These are phyloP conservation scores for Falcaria lacertinaria DNA, from an alignment of 2,888 invertebrate species.

Conservation along the genomic window DNA sequence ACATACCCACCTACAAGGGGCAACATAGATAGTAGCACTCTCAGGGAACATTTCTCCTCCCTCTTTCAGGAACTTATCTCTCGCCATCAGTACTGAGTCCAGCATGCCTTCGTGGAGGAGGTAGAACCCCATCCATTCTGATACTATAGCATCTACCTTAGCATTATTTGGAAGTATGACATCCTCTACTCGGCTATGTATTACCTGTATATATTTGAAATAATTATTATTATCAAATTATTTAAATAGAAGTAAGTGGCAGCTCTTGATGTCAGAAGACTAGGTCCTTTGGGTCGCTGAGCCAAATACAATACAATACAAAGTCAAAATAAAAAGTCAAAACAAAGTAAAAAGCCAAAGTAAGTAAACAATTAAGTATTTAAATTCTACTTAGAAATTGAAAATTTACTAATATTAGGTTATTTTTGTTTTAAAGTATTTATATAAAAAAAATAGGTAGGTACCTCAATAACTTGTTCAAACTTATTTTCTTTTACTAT, in stretches of 20 bases:
- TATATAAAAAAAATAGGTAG: background rate
- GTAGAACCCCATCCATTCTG: constrained; percentile 99
- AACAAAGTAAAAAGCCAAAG: too few relatives aligned
- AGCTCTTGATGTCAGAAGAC: too few relatives aligned
- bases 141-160: constrained; percentile 93
- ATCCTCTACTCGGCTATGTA: constrained; percentile 89
- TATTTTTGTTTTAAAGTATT: too few relatives aligned
- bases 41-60: constrained; percentile 88
- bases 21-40: constrained; percentile 77
- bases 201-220: constrained; percentile 68
- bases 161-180: constrained; percentile 81
- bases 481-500: constrained; percentile 86
- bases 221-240: constrained; percentile 1
- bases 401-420: too few relatives aligned
- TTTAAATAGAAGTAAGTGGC: too few relatives aligned
- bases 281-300: too few relatives aligned
- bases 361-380: too few relatives aligned
- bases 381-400: too few relatives aligned
- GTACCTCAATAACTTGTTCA: constrained; percentile 82
- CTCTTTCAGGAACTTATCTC: constrained; percentile 88
- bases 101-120: constrained; percentile 97
- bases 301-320: too few relatives aligned
- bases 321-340: too few relatives aligned
- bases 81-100: constrained; percentile 90
- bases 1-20: constrained; percentile 82